Evolutionary conservation across 2,113 vertebrate genomes (phyloP).

Genomic region (Actenoides lindsayi): DNA sequence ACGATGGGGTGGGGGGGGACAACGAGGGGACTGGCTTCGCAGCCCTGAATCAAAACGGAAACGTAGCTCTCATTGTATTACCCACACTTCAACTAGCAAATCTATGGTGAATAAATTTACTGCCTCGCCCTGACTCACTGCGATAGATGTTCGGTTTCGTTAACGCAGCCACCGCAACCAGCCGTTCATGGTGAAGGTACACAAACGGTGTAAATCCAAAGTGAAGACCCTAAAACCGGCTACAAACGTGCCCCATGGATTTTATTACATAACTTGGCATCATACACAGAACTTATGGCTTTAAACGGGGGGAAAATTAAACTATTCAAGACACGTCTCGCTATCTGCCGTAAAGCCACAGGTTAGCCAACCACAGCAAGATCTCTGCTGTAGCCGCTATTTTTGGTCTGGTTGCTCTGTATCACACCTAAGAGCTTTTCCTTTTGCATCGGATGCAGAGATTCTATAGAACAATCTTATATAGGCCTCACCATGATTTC

Average conservation of each 20-base stretch:
- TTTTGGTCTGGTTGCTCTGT: not conserved
- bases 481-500: constrained; percentile 1
- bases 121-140: not conserved
- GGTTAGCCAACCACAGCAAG: not conserved
- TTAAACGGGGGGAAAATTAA: constrained; percentile 49
- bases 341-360: not conserved
- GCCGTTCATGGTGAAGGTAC: not conserved
- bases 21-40: not conserved
- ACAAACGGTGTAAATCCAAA: not conserved
- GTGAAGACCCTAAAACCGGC: not conserved
- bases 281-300: not conserved
- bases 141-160: not conserved
- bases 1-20: not conserved
- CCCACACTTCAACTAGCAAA: constrained; percentile 9
- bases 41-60: not conserved
- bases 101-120: not conserved
- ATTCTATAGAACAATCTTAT: not conserved
- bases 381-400: not conserved
- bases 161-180: not conserved
- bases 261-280: not conserved
- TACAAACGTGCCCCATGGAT: not conserved
- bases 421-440: not conserved
- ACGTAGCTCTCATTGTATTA: not conserved
- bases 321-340: not conserved
- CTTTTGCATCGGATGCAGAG: not conserved